phyloP scores from a whole-genome alignment of 2,113 vertebrate species.

The Bufo bufo region DNA sequence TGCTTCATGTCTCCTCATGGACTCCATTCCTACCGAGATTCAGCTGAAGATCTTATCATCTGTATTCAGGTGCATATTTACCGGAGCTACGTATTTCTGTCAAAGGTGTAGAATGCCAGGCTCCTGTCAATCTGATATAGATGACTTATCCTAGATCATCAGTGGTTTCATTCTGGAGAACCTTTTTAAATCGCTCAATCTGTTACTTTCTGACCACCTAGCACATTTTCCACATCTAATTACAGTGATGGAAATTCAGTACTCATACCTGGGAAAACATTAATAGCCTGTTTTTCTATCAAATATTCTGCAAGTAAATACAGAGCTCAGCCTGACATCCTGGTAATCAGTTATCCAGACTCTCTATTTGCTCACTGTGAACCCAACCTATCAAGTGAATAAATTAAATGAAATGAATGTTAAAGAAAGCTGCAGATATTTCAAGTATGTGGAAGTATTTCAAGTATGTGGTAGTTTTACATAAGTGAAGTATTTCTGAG shows the following conservation, averaged over 20 bases:
- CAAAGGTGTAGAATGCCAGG: too few species aligned
- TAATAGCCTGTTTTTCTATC: neutral
- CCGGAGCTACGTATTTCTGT: too few species aligned
- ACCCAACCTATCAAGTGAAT: neutral
- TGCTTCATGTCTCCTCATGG: too few species aligned
- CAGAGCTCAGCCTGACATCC: neutral
- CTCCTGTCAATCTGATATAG: too few species aligned
- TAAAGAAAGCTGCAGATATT: neutral
- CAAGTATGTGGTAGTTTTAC: neutral
- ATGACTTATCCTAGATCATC: too few species aligned
- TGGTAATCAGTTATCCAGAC: neutral
- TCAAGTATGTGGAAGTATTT: neutral
- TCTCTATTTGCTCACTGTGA: neutral
- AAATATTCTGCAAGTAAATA: neutral
- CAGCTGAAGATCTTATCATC: too few species aligned
- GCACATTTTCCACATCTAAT: neutral
- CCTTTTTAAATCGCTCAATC: neutral
- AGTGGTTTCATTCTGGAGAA: too few species aligned
- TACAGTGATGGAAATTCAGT: neutral
- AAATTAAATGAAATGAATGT: slow-evolving; percentile 8
- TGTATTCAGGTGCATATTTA: too few species aligned
- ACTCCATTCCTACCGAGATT: too few species aligned
- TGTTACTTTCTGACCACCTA: neutral
- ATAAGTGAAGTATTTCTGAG: neutral
- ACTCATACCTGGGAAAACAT: neutral